Base-by-base conservation (phyloP, 2,888 invertebrate genomes). In the Tiphia femorata region DNA sequence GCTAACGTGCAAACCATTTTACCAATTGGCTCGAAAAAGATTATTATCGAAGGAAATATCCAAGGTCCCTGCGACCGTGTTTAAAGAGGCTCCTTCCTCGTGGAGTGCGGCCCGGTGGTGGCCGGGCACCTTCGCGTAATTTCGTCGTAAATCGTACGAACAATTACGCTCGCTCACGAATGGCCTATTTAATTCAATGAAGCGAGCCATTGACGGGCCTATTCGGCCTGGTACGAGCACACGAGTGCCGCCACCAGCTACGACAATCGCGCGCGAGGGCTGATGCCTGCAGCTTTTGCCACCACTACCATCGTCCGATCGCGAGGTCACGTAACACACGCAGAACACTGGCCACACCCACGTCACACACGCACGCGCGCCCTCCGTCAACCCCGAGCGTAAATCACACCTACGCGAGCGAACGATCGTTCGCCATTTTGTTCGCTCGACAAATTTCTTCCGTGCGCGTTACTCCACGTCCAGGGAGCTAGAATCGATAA, bases 151-250 rank as follows among this genome's bases (percentile, higher is more conserved):
- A 3, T 12, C 12, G 33, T 33, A 4, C 12, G 50, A 58, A 64
- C 60, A 69, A 70, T 69, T 70, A 65, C 56, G 64, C 57, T 51
- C 64, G 35, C 58, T 49, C 62, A 66, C 65, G 72, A 67, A 58
- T 62, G 72, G 69, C 72, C 76, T 73, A 75, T 73, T 76, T 75
- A 63, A 70, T 75, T 76, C 71, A 73, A 77, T 71, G 68, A 79
- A 75, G 69, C 72, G 70, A 73, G 49, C 64, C 70, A 77, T 76
- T 75, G 77, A 76, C 72, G 72, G 71, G 64, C 66, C 68, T 72
- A 67, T 72, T 75, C 65, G 71, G 58, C 64, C 67, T 59, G 59
- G 62, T n/a, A n/a, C n/a, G n/a, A n/a, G n/a, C n/a, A n/a, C n/a
- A n/a, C n/a, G n/a, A n/a, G n/a, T 64, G 64, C 64, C 58, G 46